phyloP scores from a whole-genome alignment of 1,140 invertebrate genomes.

The Drosophila willistoni region DNA sequence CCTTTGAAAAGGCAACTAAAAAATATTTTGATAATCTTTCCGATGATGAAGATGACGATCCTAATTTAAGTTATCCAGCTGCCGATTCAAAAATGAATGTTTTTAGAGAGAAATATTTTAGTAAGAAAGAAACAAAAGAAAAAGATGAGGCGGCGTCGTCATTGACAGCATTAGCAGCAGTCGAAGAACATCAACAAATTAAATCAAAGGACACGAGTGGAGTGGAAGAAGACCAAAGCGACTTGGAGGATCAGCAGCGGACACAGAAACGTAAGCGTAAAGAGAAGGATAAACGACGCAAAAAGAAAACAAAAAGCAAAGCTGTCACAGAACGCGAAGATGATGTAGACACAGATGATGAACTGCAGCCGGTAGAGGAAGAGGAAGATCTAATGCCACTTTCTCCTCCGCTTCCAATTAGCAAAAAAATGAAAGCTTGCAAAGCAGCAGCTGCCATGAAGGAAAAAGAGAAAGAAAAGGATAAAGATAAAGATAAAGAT shows the following conservation, averaged over 20 bases:
- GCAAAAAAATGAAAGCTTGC: constrained; percentile 55
- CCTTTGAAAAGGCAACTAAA: constrained; percentile 90
- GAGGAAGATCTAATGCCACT: constrained; percentile 62
- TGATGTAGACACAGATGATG: constrained; percentile 40
- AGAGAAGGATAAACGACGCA: constrained; percentile 82
- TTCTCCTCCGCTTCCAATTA: constrained; percentile 43
- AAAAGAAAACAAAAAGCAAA: constrained; percentile 83
- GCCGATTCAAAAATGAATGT: constrained; percentile 84
- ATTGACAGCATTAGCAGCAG: constrained; percentile 45
- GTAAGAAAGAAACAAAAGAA: constrained; percentile 72
- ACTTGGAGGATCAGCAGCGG: constrained; percentile 45
- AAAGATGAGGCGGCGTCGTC: constrained; percentile 24
- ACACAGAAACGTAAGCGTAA: constrained; percentile 76
- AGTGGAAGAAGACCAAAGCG: constrained; percentile 42
- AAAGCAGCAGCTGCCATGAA: background rate
- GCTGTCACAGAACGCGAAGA: constrained; percentile 37
- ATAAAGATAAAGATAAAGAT: constrained; percentile 2
- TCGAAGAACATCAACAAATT: background rate
- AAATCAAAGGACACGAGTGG: constrained; percentile 39
- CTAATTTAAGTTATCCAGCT: constrained; percentile 86
- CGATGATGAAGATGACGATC: constrained; percentile 89
- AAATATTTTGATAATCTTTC: constrained; percentile 91
- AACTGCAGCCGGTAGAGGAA: constrained; percentile 51
- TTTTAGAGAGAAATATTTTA: constrained; percentile 80
- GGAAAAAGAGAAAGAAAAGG: constrained; percentile 37